phyloP scores from a whole-genome alignment of 2,797 vertebrate genomes.

The Sparidentex hasta region DNA sequence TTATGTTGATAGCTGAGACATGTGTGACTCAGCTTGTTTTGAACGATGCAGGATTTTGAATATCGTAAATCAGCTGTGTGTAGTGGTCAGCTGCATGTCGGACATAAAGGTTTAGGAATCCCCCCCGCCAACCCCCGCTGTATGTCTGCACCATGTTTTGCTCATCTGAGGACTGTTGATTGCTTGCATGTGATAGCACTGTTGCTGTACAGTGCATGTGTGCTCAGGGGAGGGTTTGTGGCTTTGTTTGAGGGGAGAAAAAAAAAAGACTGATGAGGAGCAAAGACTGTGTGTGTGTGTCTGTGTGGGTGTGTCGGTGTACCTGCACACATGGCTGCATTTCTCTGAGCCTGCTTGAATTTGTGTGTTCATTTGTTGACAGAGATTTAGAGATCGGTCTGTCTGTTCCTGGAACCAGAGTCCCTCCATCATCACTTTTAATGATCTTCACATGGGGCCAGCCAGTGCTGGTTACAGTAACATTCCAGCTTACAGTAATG shows the following conservation, averaged over 20 bases:
- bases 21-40: constrained; percentile 53
- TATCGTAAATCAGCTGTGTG: constrained; percentile 58
- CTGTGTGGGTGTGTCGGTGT: constrained; percentile 6
- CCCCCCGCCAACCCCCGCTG: neutral
- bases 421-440: constrained; percentile 62
- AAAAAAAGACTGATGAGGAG: constrained; percentile 17
- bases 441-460: constrained; percentile 78
- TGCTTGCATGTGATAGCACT: constrained; percentile 58
- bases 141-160: constrained; percentile 61
- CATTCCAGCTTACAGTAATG: constrained; percentile 80
- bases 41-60: constrained; percentile 26
- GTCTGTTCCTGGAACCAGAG: constrained; percentile 74
- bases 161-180: constrained; percentile 60
- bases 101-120: constrained; percentile 51
- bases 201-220: constrained; percentile 23
- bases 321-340: constrained; percentile 46
- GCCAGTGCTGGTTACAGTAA: constrained; percentile 77
- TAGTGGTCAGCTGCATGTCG: constrained; percentile 40
- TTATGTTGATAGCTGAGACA: constrained; percentile 40
- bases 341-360: constrained; percentile 28
- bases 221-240: constrained; percentile 31
- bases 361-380: constrained; percentile 51
- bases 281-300: neutral
- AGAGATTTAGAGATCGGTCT: constrained; percentile 55
- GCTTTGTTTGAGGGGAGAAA: constrained; percentile 28